Evolutionary conservation across 1,140 invertebrate species (phyloP).

Genomic region (Apis dorsata): DNA sequence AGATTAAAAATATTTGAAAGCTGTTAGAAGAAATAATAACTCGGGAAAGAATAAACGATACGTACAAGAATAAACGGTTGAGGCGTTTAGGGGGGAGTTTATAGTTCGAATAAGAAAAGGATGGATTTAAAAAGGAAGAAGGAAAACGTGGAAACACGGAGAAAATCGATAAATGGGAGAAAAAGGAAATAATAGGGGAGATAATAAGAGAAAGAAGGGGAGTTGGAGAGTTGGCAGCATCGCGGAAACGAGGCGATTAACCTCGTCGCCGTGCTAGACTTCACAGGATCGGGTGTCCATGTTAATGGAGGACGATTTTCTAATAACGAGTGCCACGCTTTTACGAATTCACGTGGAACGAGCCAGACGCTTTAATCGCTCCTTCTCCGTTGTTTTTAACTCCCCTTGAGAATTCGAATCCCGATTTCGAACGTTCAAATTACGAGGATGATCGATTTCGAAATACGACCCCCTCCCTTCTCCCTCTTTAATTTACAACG

Average conservation of each 20-base stretch:
- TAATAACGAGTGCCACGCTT: conserved; percentile 25
- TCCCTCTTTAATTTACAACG: no score
- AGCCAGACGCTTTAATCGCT: conserved; percentile 8
- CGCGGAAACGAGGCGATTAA: conserved; percentile 40
- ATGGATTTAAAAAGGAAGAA: not conserved
- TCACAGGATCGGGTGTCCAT: conserved; percentile 39
- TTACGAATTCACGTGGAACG: conserved; percentile 2
- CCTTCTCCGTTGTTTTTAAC: conserved; percentile 6
- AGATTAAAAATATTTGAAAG: no score
- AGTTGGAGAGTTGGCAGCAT: not conserved
- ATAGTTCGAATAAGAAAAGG: no score
- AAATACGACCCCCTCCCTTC: no score
- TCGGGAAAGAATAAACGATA: no score
- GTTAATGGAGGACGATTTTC: conserved; percentile 50
- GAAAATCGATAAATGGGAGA: not conserved
- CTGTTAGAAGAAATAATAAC: no score
- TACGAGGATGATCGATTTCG: no score
- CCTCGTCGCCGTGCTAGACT: conserved; percentile 14
- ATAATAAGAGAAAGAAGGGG: not conserved
- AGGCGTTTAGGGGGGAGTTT: no score
- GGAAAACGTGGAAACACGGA: not conserved
- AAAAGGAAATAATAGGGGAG: not conserved
- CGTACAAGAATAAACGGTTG: no score
- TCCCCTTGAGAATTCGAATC: not conserved
- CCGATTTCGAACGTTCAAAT: not conserved